Evolutionary conservation across 2,888 invertebrate genomes (phyloP).

Genomic region (Carabus problematicus): DNA sequence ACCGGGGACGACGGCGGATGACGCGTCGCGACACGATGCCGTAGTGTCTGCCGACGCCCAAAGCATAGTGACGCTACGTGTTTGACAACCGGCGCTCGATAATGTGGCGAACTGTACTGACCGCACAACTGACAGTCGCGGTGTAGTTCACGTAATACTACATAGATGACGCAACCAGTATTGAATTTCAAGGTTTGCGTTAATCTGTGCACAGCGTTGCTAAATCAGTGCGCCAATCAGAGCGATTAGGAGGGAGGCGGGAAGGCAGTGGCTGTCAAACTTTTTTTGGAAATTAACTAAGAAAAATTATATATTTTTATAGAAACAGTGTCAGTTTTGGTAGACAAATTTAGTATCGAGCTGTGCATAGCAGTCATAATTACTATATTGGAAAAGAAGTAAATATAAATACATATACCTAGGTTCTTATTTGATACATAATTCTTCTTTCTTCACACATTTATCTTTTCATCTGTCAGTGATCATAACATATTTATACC

Average conservation of each 20-base stretch:
- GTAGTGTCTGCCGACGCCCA: slow-evolving; percentile 16
- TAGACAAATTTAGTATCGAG: no score
- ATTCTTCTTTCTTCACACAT: no score
- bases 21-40: neutral
- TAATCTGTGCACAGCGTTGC: slow-evolving; percentile 9
- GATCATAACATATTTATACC: no score
- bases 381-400: no score
- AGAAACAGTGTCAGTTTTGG: no score
- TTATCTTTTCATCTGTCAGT: no score
- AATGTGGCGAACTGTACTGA: slow-evolving; percentile 15
- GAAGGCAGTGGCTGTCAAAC: neutral
- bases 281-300: no score
- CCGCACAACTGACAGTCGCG: neutral
- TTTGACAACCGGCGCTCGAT: slow-evolving; percentile 16
- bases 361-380: no score
- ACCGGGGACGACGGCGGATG: neutral
- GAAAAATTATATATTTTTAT: no score
- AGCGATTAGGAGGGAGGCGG: no score
- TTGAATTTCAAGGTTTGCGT: slow-evolving; percentile 15
- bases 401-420: no score
- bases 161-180: slow-evolving; percentile 29
- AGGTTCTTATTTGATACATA: no score
- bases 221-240: neutral
- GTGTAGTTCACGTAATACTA: slow-evolving; percentile 18
- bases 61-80: slow-evolving; percentile 17